Evolutionary conservation across 1,140 invertebrate species (phyloP).

Genomic region (Lepidostoma basale): DNA sequence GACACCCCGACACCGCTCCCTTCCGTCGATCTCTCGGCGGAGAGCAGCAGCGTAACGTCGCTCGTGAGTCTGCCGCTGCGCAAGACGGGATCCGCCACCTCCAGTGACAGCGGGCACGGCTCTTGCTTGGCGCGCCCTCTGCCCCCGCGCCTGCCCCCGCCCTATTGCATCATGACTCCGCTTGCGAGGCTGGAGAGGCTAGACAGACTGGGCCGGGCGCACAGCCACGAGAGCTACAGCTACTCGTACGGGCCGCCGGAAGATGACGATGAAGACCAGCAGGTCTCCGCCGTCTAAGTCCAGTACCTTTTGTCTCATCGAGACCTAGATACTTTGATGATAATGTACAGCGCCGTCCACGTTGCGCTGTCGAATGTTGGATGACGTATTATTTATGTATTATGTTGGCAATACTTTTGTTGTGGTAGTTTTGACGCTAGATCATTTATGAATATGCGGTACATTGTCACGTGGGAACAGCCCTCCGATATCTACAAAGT

Average conservation of each 20-base stretch:
- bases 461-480: too few species aligned
- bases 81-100: conserved; percentile 86
- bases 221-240: conserved; percentile 81
- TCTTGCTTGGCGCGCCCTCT: conserved; percentile 66
- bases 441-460: too few species aligned
- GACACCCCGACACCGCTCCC: conserved; percentile 84
- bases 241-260: conserved; percentile 74
- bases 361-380: too few species aligned
- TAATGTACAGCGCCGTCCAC: too few species aligned
- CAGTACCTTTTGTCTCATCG: too few species aligned
- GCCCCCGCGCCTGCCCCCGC: conserved; percentile 67
- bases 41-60: conserved; percentile 94
- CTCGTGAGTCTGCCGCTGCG: conserved; percentile 86
- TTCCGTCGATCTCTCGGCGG: conserved; percentile 88
- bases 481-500: too few species aligned
- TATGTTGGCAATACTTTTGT: too few species aligned
- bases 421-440: too few species aligned
- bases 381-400: too few species aligned
- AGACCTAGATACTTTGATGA: too few species aligned
- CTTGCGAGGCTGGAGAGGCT: conserved; percentile 74
- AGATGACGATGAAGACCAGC: conserved; percentile 69
- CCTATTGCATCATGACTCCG: conserved; percentile 77
- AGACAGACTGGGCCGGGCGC: conserved; percentile 79
- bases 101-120: conserved; percentile 84
- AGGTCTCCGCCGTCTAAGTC: conserved; percentile 60